Evolutionary conservation across 2,113 vertebrate species (phyloP), one percentile per base, ranked within the genome.

Genomic region (Ceratotherium simum): DNA sequence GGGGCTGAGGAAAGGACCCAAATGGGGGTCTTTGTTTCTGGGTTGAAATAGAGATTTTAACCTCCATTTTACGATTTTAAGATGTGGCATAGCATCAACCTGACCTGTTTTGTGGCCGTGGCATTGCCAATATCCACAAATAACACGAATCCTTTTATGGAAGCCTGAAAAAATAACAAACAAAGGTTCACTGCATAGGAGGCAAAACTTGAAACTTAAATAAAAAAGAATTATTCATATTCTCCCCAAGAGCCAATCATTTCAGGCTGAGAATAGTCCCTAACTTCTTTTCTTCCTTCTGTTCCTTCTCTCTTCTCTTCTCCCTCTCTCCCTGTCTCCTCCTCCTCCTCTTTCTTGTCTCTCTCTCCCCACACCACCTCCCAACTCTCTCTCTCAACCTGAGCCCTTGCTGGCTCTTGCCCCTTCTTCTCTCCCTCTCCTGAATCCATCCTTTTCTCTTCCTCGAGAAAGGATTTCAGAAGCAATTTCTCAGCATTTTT

Each of bases 151-250:
- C 80, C 65, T 95, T 86, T 90, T 67, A 85, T 46, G 84, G 80
- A 90, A 94, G 46, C 16, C 58, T 92, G 69, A 87, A 91, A 85
- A 87, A 72, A 6, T 33, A 95, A 62, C 73, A 82, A 67, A 94
- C 64, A 51, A 33, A 62, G 25, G 14, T 14, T 73, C 36, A 58
- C 23, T 60, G 93, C 31, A 29, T 8, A 69, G 2, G 46, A 72
- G 46, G 65, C 25, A 67, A 76, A 75, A 91, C 2, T 80, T 72
- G 58, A 62, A 85, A 78, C 21, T 67, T 56, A 48, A 60, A 82
- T 56, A 12, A 75, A 76, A 39, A 31, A 54, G 13, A 54, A 16
- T 12, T 3, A 78, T 25, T 70, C 20, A 51, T 54, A 85, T 92
- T 86, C 46, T 84, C 29, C 18, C 46, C 36, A 69, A 12, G 12